A percentile compares a stretch with the other conserved stretches of the same genome.
Evolutionary conservation across 2,797 vertebrate genomes (phyloP).

Genomic region (Silurus aristotelis): DNA sequence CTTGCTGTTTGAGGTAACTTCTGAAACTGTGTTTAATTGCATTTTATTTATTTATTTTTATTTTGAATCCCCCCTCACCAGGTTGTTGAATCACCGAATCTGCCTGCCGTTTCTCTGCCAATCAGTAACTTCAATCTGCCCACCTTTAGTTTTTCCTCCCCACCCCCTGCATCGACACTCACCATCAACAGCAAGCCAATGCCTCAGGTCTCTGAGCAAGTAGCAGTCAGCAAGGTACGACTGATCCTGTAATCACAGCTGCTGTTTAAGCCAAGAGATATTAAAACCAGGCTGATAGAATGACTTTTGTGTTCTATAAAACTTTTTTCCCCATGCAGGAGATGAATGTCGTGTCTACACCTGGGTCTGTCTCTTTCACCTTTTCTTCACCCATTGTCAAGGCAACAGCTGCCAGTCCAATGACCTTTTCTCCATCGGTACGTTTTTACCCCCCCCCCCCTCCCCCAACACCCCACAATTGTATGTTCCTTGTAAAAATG

Average conservation of each 20-base stretch:
- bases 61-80: conserved; percentile 55
- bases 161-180: conserved; percentile 66
- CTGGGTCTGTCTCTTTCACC: conserved; percentile 82
- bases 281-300: neutral
- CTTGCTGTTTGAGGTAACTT: neutral
- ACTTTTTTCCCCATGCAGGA: conserved; percentile 67
- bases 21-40: neutral
- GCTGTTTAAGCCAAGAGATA: neutral
- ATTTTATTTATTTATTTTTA: too few species aligned
- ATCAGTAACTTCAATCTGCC: conserved; percentile 83
- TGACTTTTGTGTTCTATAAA: neutral
- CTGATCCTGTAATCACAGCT: neutral
- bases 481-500: neutral
- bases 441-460: conserved; percentile 58
- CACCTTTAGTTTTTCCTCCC: conserved; percentile 82
- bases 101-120: conserved; percentile 87
- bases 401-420: conserved; percentile 86
- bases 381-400: conserved; percentile 97
- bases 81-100: conserved; percentile 77
- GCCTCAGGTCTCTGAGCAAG: conserved; percentile 59
- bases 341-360: conserved; percentile 66
- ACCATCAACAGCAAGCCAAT: conserved; percentile 48
- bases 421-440: conserved; percentile 85
- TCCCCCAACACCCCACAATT: neutral
- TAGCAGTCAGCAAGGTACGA: conserved; percentile 62